Conservation (phyloP, 2,888 invertebrate genomes). For the Rotaria socialis region DNA sequence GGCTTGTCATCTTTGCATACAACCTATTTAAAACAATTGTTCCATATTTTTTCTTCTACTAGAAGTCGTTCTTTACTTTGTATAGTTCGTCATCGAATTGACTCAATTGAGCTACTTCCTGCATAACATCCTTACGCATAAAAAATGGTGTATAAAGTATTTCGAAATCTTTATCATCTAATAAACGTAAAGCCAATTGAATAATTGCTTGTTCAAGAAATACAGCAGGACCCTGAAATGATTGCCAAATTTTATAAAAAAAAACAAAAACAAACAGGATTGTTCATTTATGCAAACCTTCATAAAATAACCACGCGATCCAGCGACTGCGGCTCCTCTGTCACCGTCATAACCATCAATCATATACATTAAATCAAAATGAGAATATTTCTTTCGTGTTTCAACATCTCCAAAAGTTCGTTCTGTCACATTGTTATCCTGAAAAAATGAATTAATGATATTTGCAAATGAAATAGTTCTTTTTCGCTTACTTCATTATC, state of each 20-base stretch:
- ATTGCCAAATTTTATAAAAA: no score
- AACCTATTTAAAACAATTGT: background rate
- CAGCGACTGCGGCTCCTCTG: constrained; percentile 81
- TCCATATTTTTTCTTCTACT: background rate
- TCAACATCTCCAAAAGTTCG: constrained; percentile 77
- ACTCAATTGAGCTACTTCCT: constrained; percentile 95
- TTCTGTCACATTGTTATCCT: constrained; percentile 38
- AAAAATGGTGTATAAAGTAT: constrained; percentile 96
- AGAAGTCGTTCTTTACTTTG: constrained; percentile 66
- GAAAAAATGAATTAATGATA: background rate
- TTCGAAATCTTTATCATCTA: constrained; percentile 73
- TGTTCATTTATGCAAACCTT: constrained; percentile 51
- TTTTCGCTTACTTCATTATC: constrained; percentile 70
- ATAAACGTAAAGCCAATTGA: constrained; percentile 75
- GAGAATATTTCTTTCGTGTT: constrained; percentile 81
- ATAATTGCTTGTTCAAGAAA: constrained; percentile 91
- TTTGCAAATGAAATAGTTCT: background rate
- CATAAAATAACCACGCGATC: constrained; percentile 85
- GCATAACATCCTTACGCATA: constrained; percentile 98
- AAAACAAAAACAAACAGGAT: background rate
- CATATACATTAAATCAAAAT: constrained; percentile 94
- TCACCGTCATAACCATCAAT: constrained; percentile 78
- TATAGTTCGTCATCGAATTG: constrained; percentile 99
- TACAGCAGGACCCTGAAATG: constrained; percentile 73
- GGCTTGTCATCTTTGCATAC: constrained; percentile 53